These are phyloP conservation scores for Ceyx cyanopectus DNA, from an alignment of 2,113 vertebrate genomes.

Conservation along the genomic window DNA sequence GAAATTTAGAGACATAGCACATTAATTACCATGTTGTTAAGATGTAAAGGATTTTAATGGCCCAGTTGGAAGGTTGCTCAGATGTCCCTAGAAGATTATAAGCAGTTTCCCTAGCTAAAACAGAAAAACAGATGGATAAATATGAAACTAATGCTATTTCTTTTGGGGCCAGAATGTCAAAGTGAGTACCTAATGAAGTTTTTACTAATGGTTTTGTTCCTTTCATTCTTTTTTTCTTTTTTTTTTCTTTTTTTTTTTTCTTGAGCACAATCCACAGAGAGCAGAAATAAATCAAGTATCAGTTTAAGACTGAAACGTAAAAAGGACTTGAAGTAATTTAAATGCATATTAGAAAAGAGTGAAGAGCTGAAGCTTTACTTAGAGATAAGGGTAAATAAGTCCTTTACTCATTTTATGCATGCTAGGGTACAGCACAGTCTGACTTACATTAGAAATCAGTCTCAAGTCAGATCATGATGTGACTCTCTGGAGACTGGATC, in stretches of 20 bases:
- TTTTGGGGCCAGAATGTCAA: conserved; percentile 76
- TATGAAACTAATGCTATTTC: conserved; percentile 77
- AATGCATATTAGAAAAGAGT: conserved; percentile 60
- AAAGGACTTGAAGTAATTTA: conserved; percentile 50
- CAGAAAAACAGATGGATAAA: conserved; percentile 80
- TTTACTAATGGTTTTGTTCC: not conserved
- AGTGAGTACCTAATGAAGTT: conserved; percentile 73
- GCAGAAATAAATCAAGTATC: conserved; percentile 70
- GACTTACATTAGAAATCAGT: conserved; percentile 34
- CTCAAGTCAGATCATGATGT: not conserved
- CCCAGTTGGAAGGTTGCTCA: conserved; percentile 70
- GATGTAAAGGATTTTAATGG: conserved; percentile 75
- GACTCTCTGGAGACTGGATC: not conserved
- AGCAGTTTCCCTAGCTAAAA: conserved; percentile 69
- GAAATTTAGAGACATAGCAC: conserved; percentile 19
- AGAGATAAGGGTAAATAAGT: conserved; percentile 62
- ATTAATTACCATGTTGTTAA: conserved; percentile 79
- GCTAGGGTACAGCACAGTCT: not conserved
- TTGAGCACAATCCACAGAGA: conserved; percentile 19
- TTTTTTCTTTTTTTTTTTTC: not conserved
- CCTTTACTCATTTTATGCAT: conserved; percentile 38
- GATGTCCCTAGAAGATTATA: conserved; percentile 73
- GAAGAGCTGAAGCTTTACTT: conserved; percentile 31
- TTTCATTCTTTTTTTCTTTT: not conserved
- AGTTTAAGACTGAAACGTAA: conserved; percentile 46